Conservation (phyloP, 2,888 invertebrate species). For the Stenolophus ochropezus region DNA sequence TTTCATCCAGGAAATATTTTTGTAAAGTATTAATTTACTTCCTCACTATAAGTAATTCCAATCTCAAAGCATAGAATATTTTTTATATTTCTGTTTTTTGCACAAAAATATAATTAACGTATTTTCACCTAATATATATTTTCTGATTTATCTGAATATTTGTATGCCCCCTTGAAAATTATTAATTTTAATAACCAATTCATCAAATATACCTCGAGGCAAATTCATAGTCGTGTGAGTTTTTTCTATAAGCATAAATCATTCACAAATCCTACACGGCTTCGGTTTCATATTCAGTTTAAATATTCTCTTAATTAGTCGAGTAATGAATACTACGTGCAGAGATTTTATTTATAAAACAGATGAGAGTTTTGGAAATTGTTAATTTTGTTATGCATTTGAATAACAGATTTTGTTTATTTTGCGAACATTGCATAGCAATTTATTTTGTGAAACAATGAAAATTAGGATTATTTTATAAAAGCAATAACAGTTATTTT, state of each 20-base stretch:
- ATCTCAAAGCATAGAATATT: too few relatives aligned
- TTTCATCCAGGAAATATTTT: too few relatives aligned
- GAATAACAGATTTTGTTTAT: background rate
- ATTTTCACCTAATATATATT: too few relatives aligned
- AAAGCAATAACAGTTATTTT: constrained; percentile 1
- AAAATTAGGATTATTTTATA: background rate
- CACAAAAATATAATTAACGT: too few relatives aligned
- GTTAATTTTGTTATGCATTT: background rate
- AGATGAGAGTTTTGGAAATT: background rate
- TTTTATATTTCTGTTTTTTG: too few relatives aligned
- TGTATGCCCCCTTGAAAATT: background rate
- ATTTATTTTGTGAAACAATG: background rate
- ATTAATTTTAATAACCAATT: constrained; percentile 6
- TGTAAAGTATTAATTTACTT: too few relatives aligned
- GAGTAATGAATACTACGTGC: background rate
- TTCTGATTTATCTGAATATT: background rate
- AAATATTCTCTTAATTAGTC: background rate
- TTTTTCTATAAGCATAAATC: background rate
- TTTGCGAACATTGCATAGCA: background rate
- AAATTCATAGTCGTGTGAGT: background rate
- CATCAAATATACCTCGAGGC: background rate
- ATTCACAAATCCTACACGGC: background rate
- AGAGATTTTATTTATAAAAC: background rate
- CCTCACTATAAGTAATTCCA: too few relatives aligned
- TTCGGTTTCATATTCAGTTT: background rate